Evolutionary conservation across 2,888 invertebrate genomes (phyloP).

Genomic region (Matsumyia berberina): DNA sequence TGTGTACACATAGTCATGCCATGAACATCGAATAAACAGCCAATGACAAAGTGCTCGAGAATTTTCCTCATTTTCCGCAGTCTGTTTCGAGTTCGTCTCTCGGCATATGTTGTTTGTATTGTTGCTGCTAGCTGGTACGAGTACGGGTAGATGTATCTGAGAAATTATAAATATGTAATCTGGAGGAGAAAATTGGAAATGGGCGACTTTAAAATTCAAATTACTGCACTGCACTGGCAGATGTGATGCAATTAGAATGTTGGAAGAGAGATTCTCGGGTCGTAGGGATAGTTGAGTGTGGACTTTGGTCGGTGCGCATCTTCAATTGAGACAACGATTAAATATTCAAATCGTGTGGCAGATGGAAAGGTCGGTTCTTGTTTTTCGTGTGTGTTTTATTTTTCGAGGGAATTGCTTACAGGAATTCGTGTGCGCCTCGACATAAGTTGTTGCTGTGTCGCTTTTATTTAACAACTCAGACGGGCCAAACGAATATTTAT

Average conservation of each 20-base stretch:
- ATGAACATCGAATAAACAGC: conserved; percentile 28
- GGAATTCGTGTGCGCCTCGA: background rate
- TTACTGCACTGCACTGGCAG: conserved; percentile 34
- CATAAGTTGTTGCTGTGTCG: conserved; percentile 4
- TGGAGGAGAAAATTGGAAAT: conserved; percentile 43
- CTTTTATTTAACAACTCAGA: conserved; percentile 22
- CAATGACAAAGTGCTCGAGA: conserved; percentile 55
- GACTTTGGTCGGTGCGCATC: conserved; percentile 41
- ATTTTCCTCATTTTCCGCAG: conserved; percentile 56
- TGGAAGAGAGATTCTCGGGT: conserved; percentile 7
- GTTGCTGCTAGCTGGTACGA: conserved; percentile 10
- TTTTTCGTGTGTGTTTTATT: conserved; percentile 5
- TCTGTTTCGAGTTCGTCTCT: conserved; percentile 39
- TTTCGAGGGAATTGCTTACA: background rate
- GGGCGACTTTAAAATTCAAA: conserved; percentile 55
- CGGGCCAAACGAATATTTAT: conserved; percentile 23
- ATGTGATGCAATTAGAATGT: conserved; percentile 56
- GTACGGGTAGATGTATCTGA: conserved; percentile 43
- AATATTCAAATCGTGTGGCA: conserved; percentile 51
- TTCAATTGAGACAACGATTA: conserved; percentile 48
- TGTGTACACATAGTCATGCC: conserved; percentile 4
- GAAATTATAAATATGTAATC: conserved; percentile 53
- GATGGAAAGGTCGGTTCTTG: conserved; percentile 10
- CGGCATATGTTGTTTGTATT: conserved; percentile 8
- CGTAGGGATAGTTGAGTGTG: conserved; percentile 9